phyloP scores from a whole-genome alignment of 2,797 vertebrate species.

The Gorsachius magnificus region DNA sequence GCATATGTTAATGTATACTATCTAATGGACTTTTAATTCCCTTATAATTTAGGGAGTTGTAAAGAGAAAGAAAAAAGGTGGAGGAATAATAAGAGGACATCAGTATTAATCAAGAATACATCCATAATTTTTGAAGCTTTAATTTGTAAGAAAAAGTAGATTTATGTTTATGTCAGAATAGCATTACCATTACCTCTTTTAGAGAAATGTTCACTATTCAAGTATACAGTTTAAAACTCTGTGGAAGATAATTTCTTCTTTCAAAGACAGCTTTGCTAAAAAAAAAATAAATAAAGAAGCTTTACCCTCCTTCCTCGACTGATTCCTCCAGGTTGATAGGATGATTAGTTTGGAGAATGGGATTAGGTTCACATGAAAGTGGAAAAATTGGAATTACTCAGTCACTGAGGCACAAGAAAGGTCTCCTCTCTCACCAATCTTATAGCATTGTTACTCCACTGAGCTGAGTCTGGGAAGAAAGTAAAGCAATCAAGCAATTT shows the following conservation, averaged over 20 bases:
- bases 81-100: conserved; percentile 23
- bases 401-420: not conserved
- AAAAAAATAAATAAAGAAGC: not conserved
- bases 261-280: not conserved
- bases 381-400: not conserved
- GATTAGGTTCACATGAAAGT: not conserved
- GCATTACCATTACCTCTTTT: not conserved
- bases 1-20: conserved; percentile 31
- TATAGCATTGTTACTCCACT: not conserved
- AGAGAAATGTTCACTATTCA: not conserved
- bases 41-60: conserved; percentile 58
- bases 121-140: conserved; percentile 49
- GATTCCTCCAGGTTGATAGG: not conserved
- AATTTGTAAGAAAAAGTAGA: conserved; percentile 36
- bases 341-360: not conserved
- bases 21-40: conserved; percentile 60
- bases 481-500: conserved; percentile 4
- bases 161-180: not conserved
- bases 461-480: not conserved
- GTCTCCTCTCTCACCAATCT: not conserved
- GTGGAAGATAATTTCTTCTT: not conserved
- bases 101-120: conserved; percentile 23
- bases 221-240: not conserved
- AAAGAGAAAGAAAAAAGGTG: conserved; percentile 30
- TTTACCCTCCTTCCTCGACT: not conserved